Evolutionary conservation across 1,140 invertebrate genomes (phyloP).

Genomic region (Neotoxoptera formosana): DNA sequence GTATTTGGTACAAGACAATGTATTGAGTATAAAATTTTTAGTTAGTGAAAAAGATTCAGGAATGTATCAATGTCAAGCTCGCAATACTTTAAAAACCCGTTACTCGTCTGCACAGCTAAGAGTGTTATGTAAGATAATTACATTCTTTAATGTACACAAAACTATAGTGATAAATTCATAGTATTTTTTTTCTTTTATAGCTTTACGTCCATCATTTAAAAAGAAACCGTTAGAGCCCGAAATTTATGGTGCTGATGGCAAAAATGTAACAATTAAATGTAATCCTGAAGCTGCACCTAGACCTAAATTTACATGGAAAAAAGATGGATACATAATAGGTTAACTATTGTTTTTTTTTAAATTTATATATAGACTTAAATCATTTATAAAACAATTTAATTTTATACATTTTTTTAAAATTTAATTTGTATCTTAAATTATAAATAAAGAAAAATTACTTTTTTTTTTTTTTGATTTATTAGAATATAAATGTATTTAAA

Average conservation of each 20-base stretch:
- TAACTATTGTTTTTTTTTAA: slow-evolving; percentile 58
- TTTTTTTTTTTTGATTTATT: no score
- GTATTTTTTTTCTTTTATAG: slow-evolving; percentile 64
- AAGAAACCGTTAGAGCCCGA: slow-evolving; percentile 88
- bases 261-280: slow-evolving; percentile 91
- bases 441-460: background rate
- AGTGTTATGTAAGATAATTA: slow-evolving; percentile 73
- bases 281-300: slow-evolving; percentile 93
- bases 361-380: background rate
- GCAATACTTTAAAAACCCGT: slow-evolving; percentile 84
- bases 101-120: slow-evolving; percentile 90
- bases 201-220: slow-evolving; percentile 87
- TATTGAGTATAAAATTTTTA: slow-evolving; percentile 81
- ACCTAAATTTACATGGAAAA: slow-evolving; percentile 90
- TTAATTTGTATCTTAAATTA: background rate
- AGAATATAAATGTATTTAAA: no score
- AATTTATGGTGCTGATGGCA: slow-evolving; percentile 87
- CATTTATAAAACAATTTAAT: background rate
- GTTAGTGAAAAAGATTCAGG: slow-evolving; percentile 83
- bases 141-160: background rate
- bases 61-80: slow-evolving; percentile 96
- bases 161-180: background rate
- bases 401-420: background rate
- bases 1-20: slow-evolving; percentile 85
- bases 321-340: slow-evolving; percentile 84